phyloP scores from a whole-genome alignment of 2,113 vertebrate genomes.

The Rhinoderma darwinii region DNA sequence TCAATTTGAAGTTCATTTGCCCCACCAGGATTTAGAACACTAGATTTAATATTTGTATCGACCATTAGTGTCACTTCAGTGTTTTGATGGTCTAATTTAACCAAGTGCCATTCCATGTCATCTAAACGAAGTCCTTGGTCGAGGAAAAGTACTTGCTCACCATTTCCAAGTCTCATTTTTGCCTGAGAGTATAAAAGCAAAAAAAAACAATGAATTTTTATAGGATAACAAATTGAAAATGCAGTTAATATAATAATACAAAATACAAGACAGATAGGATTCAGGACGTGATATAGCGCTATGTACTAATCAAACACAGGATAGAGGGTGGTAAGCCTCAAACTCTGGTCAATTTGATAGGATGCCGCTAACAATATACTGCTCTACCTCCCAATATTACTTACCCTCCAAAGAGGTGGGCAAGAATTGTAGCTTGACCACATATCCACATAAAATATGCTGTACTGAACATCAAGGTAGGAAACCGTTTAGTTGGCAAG shows the following conservation, averaged over 20 bases:
- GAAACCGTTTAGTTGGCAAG: too few relatives aligned
- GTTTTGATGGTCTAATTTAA: slow-evolving; percentile 74
- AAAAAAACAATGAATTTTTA: background rate
- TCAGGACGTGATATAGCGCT: background rate
- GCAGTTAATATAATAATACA: background rate
- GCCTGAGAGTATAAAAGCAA: slow-evolving; percentile 69
- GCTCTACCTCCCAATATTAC: too few relatives aligned
- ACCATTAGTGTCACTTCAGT: slow-evolving; percentile 74
- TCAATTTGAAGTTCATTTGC: slow-evolving; percentile 72
- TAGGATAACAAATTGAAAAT: background rate
- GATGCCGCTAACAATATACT: too few relatives aligned
- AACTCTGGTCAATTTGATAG: background rate
- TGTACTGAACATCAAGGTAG: too few relatives aligned
- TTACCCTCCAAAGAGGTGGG: too few relatives aligned
- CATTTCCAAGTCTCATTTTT: slow-evolving; percentile 79
- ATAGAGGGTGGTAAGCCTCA: background rate
- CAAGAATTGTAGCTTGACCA: too few relatives aligned
- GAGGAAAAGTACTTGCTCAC: slow-evolving; percentile 76
- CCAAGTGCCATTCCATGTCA: slow-evolving; percentile 84
- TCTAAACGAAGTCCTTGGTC: slow-evolving; percentile 77
- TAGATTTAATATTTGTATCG: slow-evolving; percentile 78
- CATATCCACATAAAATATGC: too few relatives aligned
- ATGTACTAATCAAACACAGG: background rate
- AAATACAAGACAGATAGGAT: background rate
- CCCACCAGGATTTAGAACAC: slow-evolving; percentile 67